Conservation (phyloP, 2,888 invertebrate genomes). For the Melieria crassipennis region DNA sequence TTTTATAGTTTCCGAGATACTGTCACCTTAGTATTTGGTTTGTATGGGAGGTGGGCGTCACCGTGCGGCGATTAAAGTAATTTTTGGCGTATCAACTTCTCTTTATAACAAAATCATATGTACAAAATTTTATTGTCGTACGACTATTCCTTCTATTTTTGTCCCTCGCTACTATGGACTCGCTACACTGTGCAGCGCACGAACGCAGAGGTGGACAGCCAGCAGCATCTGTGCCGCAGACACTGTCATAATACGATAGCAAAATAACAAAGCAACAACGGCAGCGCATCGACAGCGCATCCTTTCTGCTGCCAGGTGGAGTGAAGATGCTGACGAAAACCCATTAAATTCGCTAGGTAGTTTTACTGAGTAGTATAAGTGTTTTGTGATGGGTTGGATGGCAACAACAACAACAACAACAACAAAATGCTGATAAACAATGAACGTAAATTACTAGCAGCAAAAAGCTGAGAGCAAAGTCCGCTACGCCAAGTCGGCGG, state of each 20-base stretch:
- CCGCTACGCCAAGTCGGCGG: not conserved
- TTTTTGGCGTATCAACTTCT: too few relatives aligned
- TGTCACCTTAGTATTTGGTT: too few relatives aligned
- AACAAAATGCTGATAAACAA: slow-evolving; percentile 7
- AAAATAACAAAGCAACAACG: not conserved
- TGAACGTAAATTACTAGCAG: slow-evolving; percentile 23
- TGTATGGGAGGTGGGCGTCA: too few relatives aligned
- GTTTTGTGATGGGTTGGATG: too few relatives aligned
- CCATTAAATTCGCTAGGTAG: slow-evolving; percentile 13
- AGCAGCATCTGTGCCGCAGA: not conserved
- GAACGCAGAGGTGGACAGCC: not conserved
- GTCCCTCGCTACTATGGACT: too few relatives aligned
- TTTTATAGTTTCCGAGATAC: too few relatives aligned
- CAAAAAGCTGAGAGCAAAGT: not conserved
- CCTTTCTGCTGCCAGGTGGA: not conserved
- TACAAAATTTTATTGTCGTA: too few relatives aligned
- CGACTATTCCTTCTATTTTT: too few relatives aligned
- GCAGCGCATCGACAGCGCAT: not conserved
- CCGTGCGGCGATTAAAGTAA: too few relatives aligned
- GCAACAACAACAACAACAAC: too few relatives aligned
- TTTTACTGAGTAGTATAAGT: not conserved
- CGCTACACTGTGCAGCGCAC: too few relatives aligned
- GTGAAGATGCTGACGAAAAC: slow-evolving; percentile 14
- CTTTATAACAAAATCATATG: too few relatives aligned
- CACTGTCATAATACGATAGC: not conserved